Evolutionary conservation across 2,113 vertebrate genomes (phyloP).

Genomic region (Corythornis cristatus): DNA sequence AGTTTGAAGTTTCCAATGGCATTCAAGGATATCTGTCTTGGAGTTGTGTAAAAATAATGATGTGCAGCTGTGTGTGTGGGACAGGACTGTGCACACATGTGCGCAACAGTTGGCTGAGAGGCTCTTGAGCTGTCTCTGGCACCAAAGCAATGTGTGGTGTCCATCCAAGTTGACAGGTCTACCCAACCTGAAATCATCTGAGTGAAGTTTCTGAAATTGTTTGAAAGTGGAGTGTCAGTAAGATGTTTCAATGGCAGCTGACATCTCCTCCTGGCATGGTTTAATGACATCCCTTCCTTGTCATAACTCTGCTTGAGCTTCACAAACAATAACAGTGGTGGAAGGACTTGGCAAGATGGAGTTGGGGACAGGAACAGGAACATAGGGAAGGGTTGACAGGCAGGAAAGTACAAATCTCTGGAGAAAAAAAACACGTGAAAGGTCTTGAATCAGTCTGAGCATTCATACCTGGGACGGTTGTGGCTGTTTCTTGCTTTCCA

Average conservation of each 20-base stretch:
- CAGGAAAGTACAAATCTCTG: neutral
- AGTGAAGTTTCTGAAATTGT: constrained; percentile 73
- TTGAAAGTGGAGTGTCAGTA: constrained; percentile 76
- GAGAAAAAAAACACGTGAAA: constrained; percentile 47
- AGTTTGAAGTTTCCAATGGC: neutral
- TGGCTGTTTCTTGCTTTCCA: neutral
- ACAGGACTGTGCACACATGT: neutral
- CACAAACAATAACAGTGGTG: constrained; percentile 56
- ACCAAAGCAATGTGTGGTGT: constrained; percentile 9
- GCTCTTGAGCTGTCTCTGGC: constrained; percentile 30
- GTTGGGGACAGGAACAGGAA: neutral
- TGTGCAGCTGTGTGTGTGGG: constrained; percentile 21
- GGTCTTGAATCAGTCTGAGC: neutral
- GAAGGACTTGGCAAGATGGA: constrained; percentile 39
- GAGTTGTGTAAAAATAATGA: constrained; percentile 57
- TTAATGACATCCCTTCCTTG: constrained; percentile 75
- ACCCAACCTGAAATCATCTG: constrained; percentile 77
- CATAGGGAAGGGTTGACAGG: neutral
- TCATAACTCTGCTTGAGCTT: constrained; percentile 69
- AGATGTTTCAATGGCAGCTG: constrained; percentile 71
- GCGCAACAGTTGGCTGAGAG: constrained; percentile 20
- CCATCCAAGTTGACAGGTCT: constrained; percentile 72
- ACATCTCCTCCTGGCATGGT: constrained; percentile 72
- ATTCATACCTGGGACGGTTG: neutral
- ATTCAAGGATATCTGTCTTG: constrained; percentile 32